Base-by-base conservation (phyloP, 2,797 vertebrate genomes). In the Paedocypris micromegethes region DNA sequence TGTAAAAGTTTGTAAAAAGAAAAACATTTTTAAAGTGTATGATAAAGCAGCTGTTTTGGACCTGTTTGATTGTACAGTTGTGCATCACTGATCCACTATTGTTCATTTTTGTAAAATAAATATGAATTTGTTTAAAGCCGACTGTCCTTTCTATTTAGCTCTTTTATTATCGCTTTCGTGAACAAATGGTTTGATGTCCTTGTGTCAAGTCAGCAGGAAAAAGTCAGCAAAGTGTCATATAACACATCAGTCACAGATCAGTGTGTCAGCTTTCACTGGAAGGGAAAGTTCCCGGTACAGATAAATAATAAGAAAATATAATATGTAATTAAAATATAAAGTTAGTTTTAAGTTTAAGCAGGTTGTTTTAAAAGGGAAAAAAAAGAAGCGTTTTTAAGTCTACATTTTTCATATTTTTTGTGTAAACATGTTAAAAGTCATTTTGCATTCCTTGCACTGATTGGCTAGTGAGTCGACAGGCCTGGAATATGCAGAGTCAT, bases 71-170 rank as follows among this genome's bases (percentile, higher is more conserved):
- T 85, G 83, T 83, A 86, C 82, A 61, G 44, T 76, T 84, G 79
- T 85, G 87, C 83, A 86, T 79, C 76, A 86, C 75, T 80, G 75
- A 84, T 88, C 79, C 77, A 85, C 83, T 82, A 80, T 76, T 90
- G 87, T 88, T 82, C 75, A 87, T 82, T 89, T 88, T 90, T 90
- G 88, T 90, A 89, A 87, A 90, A 89, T 89, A 89, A 88, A 82
- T 85, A 85, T 83, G 80, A 80, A 81, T 90, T 91, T 90, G 87
- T 90, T 88, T 88, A 85, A 87, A 74, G 48, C n/a, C 5, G 55
- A 39, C 68, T 58, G 55, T 55, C 68, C 63, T 41, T 3, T 57
- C 38, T 40, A 43, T 59, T 59, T 52, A 38, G 23, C 23, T 23
- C 23, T 23, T 23, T 23, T 4, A 38, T 23, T 8, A 46, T 53